These are phyloP conservation scores for Macrosoma leucophasiata DNA, from an alignment of 2,888 invertebrate genomes.

Conservation along the genomic window DNA sequence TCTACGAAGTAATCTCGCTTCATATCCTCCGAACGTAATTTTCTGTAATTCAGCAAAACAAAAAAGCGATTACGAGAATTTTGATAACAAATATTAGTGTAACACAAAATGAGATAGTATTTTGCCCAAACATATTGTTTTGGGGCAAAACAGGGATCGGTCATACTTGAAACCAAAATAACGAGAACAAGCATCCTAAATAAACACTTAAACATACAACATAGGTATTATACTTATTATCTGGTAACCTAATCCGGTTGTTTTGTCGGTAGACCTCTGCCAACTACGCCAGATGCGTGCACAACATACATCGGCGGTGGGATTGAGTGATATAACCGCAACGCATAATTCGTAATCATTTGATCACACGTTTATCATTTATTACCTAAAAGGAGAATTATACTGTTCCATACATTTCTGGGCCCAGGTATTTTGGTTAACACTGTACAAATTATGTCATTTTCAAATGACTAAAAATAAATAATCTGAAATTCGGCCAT, in stretches of 20 bases:
- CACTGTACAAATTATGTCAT: no score
- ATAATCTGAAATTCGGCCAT: no score
- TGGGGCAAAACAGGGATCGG: constrained; percentile 25
- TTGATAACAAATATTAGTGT: constrained; percentile 17
- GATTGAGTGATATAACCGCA: no score
- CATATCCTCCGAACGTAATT: no score
- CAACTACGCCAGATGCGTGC: constrained; percentile 21
- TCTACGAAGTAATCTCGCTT: no score
- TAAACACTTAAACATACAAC: constrained; percentile 29
- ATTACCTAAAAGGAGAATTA: no score
- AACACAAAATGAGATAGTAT: constrained; percentile 25
- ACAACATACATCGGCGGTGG: no score
- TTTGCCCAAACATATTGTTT: constrained; percentile 29
- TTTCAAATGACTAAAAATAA: no score
- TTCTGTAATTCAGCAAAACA: no score
- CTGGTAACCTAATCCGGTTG: constrained; percentile 28
- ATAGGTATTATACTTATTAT: constrained; percentile 31
- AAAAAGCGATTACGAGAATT: no score
- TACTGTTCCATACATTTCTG: no score
- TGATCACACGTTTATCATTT: constrained; percentile 6
- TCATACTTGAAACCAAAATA: constrained; percentile 28
- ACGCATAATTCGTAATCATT: constrained; percentile 24
- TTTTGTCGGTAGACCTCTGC: constrained; percentile 22
- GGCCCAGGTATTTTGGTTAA: no score
- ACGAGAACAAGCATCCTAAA: constrained; percentile 28